phyloP scores from a whole-genome alignment of 2,797 vertebrate species.

The Malurus splendens region DNA sequence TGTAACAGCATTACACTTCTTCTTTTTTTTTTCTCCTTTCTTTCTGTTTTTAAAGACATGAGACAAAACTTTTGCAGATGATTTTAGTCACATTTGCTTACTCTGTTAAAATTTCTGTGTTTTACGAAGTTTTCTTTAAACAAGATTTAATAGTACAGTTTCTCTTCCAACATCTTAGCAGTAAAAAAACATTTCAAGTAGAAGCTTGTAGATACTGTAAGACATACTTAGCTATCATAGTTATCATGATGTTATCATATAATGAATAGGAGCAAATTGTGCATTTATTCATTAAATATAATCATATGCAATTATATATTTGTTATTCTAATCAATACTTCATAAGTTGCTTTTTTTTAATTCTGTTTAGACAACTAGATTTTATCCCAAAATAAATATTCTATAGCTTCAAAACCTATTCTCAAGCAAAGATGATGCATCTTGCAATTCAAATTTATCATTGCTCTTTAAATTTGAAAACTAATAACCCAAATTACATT shows the following conservation, averaged over 20 bases:
- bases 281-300: not conserved
- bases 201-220: not conserved
- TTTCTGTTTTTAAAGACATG: not conserved
- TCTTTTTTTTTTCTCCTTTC: too few relatives aligned
- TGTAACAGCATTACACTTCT: not conserved
- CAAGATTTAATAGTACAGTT: not conserved
- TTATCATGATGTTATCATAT: not conserved
- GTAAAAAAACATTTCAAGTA: conserved; percentile 25
- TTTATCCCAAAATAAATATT: conserved; percentile 54
- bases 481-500: conserved; percentile 24
- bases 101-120: not conserved
- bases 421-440: conserved; percentile 5
- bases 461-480: conserved; percentile 10
- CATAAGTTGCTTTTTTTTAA: not conserved
- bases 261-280: conserved; percentile 2
- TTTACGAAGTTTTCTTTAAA: not conserved
- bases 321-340: not conserved
- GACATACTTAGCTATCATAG: not conserved
- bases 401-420: conserved; percentile 17
- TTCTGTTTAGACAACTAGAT: not conserved
- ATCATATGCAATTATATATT: not conserved
- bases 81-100: not conserved
- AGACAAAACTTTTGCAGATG: not conserved
- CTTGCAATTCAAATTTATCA: conserved; percentile 2
- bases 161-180: not conserved